Conservation (phyloP, 2,113 vertebrate species). For the Pseudopipra pipra region DNA sequence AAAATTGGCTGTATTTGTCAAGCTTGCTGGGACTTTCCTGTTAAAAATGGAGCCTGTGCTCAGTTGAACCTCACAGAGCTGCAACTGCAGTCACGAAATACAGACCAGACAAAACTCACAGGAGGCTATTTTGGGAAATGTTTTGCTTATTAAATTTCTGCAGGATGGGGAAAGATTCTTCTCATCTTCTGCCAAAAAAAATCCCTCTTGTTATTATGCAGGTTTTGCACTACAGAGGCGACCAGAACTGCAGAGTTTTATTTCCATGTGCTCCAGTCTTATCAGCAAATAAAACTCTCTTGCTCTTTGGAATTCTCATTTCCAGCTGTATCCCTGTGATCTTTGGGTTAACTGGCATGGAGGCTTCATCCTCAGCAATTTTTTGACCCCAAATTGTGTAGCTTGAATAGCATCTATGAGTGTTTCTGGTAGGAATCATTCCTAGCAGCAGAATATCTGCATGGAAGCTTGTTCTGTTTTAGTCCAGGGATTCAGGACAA, state of each 20-base stretch:
- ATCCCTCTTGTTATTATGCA: neutral
- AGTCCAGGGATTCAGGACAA: neutral
- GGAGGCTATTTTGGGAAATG: neutral
- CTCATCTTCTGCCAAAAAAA: neutral
- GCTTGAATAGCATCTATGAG: neutral
- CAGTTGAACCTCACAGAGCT: neutral
- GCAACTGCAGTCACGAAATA: neutral
- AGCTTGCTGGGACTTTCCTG: neutral
- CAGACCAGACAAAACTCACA: neutral
- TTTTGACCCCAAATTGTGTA: neutral
- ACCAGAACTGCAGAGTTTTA: neutral
- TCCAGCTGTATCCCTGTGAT: neutral
- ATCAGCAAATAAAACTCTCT: neutral
- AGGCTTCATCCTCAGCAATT: neutral
- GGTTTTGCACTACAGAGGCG: neutral
- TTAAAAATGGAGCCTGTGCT: neutral
- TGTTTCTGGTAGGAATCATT: rapidly evolving
- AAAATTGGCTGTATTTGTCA: neutral
- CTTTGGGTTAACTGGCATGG: neutral
- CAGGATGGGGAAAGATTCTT: neutral
- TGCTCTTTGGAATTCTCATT: neutral
- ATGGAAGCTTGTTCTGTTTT: neutral
- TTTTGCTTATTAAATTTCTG: neutral
- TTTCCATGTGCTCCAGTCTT: rapidly evolving
- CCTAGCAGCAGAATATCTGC: neutral